Conservation (phyloP, 2,888 invertebrate species). For the Lumbricus terrestris region DNA sequence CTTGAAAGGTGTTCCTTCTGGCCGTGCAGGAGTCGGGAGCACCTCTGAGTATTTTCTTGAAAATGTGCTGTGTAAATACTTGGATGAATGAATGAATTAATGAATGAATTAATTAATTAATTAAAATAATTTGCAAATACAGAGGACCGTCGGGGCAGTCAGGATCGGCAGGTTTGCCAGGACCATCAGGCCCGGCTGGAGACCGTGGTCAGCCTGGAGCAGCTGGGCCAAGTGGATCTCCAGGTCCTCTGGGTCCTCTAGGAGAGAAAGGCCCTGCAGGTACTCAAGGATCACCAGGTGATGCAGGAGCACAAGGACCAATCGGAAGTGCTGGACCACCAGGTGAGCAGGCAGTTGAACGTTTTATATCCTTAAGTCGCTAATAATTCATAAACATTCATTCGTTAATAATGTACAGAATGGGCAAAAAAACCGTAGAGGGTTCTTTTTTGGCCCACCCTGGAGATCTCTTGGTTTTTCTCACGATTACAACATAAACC, state of each 20-base stretch:
- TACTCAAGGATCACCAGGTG: conserved; percentile 13
- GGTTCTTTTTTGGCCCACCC: no score
- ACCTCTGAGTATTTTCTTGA: no score
- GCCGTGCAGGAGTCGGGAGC: no score
- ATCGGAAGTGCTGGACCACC: conserved; percentile 14
- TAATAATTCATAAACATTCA: no score
- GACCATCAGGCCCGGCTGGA: conserved; percentile 34
- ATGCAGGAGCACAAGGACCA: conserved; percentile 8
- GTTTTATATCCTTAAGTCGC: neutral
- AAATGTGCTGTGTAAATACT: no score
- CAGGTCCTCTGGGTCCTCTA: conserved; percentile 57
- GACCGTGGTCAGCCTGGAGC: conserved; percentile 27
- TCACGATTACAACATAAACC: no score
- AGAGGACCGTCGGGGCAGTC: conserved; percentile 50
- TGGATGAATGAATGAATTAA: no score
- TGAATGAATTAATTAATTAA: neutral
- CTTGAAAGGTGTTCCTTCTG: no score
- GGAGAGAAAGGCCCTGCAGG: conserved; percentile 63
- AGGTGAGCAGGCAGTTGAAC: conserved; percentile 28
- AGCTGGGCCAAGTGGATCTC: conserved; percentile 27
- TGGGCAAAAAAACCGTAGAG: no score
- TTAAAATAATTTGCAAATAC: conserved; percentile 12
- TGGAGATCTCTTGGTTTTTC: no score
- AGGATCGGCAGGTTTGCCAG: conserved; percentile 31
- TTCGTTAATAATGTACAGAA: neutral